Percentiles rank a stretch among this genome's conserved stretches.
phyloP scores from a whole-genome alignment of 1,140 invertebrate species.

The Hydropsyche tenuis region DNA sequence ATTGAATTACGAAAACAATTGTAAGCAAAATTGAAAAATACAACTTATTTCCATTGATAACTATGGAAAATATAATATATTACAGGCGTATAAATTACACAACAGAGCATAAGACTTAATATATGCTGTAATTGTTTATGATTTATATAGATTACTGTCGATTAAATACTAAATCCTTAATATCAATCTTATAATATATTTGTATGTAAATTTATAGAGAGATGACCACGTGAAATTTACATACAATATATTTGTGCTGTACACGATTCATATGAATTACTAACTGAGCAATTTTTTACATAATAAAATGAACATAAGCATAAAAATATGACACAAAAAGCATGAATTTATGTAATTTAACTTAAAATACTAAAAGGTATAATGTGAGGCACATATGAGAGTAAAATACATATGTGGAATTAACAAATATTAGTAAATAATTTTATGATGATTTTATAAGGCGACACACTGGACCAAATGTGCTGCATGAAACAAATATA shows the following conservation, averaged over 20 bases:
- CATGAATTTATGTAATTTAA: not conserved
- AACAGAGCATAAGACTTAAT: not conserved
- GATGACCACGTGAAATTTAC: not conserved
- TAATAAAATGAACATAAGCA: slow-evolving; percentile 7
- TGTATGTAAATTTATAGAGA: not conserved
- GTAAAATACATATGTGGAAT: not conserved
- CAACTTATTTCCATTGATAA: too few relatives aligned
- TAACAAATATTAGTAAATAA: not conserved
- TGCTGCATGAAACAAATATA: not conserved
- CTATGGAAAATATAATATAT: too few relatives aligned
- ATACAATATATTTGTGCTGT: slow-evolving; percentile 20
- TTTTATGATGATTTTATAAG: not conserved
- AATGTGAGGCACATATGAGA: slow-evolving; percentile 1
- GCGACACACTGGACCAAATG: not conserved
- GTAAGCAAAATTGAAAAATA: too few relatives aligned
- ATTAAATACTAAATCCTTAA: too few relatives aligned
- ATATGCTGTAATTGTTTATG: not conserved
- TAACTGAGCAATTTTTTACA: slow-evolving; percentile 4
- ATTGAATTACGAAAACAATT: too few relatives aligned
- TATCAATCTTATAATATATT: too few relatives aligned
- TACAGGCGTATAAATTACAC: too few relatives aligned
- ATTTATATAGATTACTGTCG: too few relatives aligned
- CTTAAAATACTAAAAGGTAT: slow-evolving; percentile 12
- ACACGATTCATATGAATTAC: slow-evolving; percentile 4
- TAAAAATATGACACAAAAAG: slow-evolving; percentile 18